Percentiles rank a stretch among this genome's conserved stretches.
Evolutionary conservation across 2,113 vertebrate genomes (phyloP).

Genomic region (Picathartes gymnocephalus): DNA sequence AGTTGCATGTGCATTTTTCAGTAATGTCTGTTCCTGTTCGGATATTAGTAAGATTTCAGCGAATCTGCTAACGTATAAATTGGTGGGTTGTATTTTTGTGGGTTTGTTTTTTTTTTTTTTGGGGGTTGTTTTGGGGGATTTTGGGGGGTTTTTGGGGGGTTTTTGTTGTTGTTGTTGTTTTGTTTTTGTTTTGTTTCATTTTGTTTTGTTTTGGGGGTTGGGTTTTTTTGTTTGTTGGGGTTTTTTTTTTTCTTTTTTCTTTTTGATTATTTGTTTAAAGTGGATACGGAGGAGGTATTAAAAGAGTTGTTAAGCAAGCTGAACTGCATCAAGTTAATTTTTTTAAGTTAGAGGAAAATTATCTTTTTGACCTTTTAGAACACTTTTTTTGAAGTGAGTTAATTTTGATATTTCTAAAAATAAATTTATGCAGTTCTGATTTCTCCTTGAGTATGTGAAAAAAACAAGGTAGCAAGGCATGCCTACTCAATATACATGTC

Average conservation of each 20-base stretch:
- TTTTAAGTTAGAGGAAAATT: background rate
- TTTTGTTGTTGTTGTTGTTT: no score
- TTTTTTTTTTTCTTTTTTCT: accelerated
- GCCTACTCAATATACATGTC: background rate
- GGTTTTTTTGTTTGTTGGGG: background rate
- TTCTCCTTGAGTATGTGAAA: background rate
- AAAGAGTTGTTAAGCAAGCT: background rate
- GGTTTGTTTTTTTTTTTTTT: no score
- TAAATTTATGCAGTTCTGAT: background rate
- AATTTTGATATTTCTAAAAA: background rate
- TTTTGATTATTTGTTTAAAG: background rate
- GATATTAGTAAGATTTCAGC: background rate
- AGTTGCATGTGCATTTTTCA: background rate
- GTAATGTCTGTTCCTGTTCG: background rate
- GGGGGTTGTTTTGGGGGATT: no score
- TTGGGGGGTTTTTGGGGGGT: no score
- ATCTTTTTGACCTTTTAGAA: background rate
- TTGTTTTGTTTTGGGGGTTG: no score
- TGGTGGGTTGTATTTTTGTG: background rate
- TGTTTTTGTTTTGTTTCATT: background rate
- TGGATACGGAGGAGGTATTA: background rate
- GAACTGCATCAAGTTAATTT: background rate
- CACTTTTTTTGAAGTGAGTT: background rate
- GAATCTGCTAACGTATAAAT: background rate
- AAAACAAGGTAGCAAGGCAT: background rate